Percentiles rank a stretch among this genome's conserved stretches.
These are phyloP conservation scores for Papilio helenus DNA, from an alignment of 1,140 invertebrate species.

Conservation along the genomic window DNA sequence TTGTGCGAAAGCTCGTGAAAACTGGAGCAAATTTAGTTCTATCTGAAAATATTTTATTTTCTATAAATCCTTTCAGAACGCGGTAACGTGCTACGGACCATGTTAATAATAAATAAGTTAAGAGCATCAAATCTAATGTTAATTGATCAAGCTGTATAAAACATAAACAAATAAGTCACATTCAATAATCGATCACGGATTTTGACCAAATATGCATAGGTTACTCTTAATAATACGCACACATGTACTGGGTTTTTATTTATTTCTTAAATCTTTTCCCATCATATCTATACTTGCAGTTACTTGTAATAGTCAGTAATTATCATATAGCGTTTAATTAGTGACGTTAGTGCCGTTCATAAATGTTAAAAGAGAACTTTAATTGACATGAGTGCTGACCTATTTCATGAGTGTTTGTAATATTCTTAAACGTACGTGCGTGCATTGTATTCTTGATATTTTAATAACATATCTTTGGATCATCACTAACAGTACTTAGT, in stretches of 20 bases:
- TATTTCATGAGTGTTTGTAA: background rate
- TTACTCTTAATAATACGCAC: too few relatives aligned
- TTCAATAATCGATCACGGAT: too few relatives aligned
- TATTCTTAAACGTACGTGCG: background rate
- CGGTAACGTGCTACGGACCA: background rate
- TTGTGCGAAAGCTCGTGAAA: constrained; percentile 31
- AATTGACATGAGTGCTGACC: constrained; percentile 8
- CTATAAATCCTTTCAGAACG: background rate
- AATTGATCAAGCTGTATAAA: background rate
- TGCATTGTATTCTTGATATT: background rate
- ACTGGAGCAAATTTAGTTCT: constrained; percentile 26
- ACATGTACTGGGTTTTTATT: background rate
- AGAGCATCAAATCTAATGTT: background rate
- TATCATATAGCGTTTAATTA: background rate
- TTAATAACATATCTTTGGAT: background rate
- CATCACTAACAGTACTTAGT: too few relatives aligned
- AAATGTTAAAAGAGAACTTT: constrained; percentile 14
- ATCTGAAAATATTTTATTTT: background rate
- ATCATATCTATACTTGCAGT: background rate
- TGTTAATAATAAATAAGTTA: background rate
- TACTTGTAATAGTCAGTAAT: background rate
- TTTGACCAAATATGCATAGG: too few relatives aligned
- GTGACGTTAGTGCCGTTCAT: background rate
- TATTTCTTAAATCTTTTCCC: background rate
- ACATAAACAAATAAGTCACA: too few relatives aligned